These are phyloP conservation scores for Clusia tigrina DNA, from an alignment of 2,888 invertebrate genomes.

Conservation along the genomic window DNA sequence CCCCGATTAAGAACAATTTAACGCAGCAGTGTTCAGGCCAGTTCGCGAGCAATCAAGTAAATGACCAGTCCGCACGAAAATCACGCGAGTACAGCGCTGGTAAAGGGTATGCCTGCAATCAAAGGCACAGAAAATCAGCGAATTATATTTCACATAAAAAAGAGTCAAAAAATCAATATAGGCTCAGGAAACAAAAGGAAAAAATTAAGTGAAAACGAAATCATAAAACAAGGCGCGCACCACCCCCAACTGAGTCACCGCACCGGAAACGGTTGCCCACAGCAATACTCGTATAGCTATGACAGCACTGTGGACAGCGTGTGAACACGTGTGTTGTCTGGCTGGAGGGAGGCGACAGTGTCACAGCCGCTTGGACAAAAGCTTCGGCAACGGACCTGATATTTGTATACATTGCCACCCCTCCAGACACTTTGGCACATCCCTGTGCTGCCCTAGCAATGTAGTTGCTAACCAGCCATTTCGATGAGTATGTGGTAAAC, in stretches of 20 bases:
- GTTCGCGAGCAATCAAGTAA: no score
- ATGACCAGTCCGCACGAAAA: no score
- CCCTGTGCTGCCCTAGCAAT: no score
- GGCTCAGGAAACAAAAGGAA: background rate
- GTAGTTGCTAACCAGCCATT: no score
- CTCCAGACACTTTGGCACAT: no score
- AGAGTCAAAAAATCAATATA: conserved; percentile 26
- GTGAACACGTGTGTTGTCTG: no score
- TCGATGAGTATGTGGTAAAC: no score
- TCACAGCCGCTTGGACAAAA: background rate
- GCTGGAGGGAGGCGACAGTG: background rate
- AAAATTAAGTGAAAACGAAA: background rate
- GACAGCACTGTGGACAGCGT: background rate
- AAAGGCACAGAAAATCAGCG: background rate
- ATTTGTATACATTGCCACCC: no score
- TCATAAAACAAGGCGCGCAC: conserved; percentile 1
- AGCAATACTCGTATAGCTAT: conserved; percentile 13
- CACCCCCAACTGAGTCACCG: conserved; percentile 29
- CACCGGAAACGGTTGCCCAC: conserved; percentile 16
- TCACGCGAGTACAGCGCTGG: no score
- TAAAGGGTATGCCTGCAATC: conserved; percentile 11
- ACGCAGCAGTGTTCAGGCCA: no score
- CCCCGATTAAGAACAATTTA: no score
- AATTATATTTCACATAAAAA: background rate
- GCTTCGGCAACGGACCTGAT: background rate